Base-by-base conservation (phyloP, 2,113 vertebrate species). In the Lepus americanus region DNA sequence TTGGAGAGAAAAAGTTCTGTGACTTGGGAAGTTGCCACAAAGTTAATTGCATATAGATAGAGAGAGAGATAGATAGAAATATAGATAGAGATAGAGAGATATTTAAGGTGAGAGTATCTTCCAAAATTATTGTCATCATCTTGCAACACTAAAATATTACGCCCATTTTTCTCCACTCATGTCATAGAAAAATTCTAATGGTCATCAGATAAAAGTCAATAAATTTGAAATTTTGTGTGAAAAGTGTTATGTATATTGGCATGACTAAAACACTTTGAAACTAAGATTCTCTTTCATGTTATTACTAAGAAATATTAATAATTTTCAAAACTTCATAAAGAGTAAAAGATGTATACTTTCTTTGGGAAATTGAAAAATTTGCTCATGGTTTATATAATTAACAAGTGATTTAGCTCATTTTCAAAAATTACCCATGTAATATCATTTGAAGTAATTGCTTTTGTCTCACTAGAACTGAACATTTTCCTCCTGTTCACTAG, bases 371-470 rank as follows among this genome's bases (percentile, higher is more conserved):
- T 91, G 22, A 29, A 93, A 94, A 88, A 80, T 94, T 74, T 86
- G 39, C 1, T 36, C 7, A 59, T 53, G 82, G 84, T 87, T 95
- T 90, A 82, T 85, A 53, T 70, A 93, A 95, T 95, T 96, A 92
- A 92, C 82, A 93, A 81, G 39, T 22, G n/a, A 95, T 86, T 96
- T 78, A 74, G 49, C 77, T 94, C 44, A 87, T 93, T 94, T 92
- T 83, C 51, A 86, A 44, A 93, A 90, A 87, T 95, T 97, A 66
- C 72, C 27, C 31, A 67, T 36, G 73, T 64, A 89, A 83, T 91
- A 39, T 82, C 70, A 81, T 92, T 89, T 95, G 63, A 90, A 92
- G 90, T 93, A 94, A 96, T 92, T 97, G 83, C 25, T 74, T 86
- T 89, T 93, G n/a, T 96, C 87, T 95, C 70, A 93, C 64, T 94